Percentiles rank a stretch among this genome's conserved stretches.
Conservation (phyloP, 2,888 invertebrate genomes). For the Hipparchia semele region DNA sequence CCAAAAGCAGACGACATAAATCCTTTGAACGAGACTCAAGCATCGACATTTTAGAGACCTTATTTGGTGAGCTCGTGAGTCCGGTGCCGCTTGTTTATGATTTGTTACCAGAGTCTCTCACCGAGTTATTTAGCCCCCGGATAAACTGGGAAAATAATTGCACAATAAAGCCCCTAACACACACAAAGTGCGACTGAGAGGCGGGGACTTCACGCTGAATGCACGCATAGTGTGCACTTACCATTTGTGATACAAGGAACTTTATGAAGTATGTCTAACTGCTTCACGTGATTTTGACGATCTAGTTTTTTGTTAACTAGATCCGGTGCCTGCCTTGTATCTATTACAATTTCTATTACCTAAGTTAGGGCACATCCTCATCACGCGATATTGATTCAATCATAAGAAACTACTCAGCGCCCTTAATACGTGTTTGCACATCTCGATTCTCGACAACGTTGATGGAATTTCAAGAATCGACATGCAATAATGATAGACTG, state of each 20-base stretch:
- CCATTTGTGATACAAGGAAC: not conserved
- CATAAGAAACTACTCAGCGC: constrained; percentile 33
- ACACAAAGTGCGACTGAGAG: not conserved
- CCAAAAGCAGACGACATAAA: constrained; percentile 76
- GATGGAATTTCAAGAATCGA: too few relatives aligned
- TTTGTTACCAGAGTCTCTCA: constrained; percentile 59
- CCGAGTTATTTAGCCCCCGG: constrained; percentile 39
- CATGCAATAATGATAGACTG: too few relatives aligned
- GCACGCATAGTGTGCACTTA: not conserved
- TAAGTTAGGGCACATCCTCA: not conserved
- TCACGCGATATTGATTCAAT: not conserved
- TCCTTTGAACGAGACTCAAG: constrained; percentile 66
- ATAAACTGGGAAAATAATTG: constrained; percentile 41
- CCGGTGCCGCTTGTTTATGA: constrained; percentile 69
- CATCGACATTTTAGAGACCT: constrained; percentile 63
- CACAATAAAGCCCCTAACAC: constrained; percentile 16
- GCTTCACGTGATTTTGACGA: not conserved
- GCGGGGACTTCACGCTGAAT: not conserved
- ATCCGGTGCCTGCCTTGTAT: too few relatives aligned
- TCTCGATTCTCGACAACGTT: too few relatives aligned
- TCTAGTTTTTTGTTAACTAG: too few relatives aligned
- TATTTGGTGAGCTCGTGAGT: constrained; percentile 76
- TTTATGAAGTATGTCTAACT: not conserved
- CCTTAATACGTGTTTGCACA: too few relatives aligned
- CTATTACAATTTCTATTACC: too few relatives aligned